A percentile compares a stretch with the other conserved stretches of the same genome.
Conservation (phyloP, 2,888 invertebrate genomes). For the Amphipoea oculea region DNA sequence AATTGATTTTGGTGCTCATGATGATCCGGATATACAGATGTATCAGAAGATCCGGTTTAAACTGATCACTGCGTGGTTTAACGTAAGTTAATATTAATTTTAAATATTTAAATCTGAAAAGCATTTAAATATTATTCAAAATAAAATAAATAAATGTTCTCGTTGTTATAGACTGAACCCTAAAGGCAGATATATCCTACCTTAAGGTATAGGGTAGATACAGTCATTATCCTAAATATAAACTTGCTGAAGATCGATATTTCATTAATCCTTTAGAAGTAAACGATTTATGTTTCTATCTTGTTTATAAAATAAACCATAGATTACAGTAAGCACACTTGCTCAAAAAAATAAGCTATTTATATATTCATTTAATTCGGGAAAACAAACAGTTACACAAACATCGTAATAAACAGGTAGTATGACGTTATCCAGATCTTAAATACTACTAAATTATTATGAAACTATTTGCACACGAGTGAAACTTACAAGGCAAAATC, state of each 20-base stretch:
- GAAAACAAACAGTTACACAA: too few species aligned
- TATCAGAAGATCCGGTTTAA: conserved; percentile 81
- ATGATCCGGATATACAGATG: conserved; percentile 75
- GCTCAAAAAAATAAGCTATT: background rate
- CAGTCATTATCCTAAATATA: background rate
- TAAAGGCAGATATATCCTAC: background rate
- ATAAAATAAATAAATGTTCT: background rate
- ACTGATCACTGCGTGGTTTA: conserved; percentile 85
- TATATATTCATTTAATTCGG: too few species aligned
- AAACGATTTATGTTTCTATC: background rate
- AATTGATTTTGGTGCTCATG: conserved; percentile 78
- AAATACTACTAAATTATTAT: too few species aligned
- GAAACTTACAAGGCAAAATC: too few species aligned
- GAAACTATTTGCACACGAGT: too few species aligned
- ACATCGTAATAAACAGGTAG: too few species aligned
- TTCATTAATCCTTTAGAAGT: background rate
- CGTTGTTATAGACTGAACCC: background rate
- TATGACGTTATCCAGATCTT: too few species aligned
- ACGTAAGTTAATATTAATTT: conserved; percentile 75
- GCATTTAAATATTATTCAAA: background rate
- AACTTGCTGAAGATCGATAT: background rate
- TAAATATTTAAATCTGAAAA: background rate
- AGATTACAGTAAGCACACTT: background rate
- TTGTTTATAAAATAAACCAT: background rate
- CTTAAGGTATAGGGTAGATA: background rate